phyloP scores from a whole-genome alignment of 2,888 invertebrate species.

The Spodoptera picta region DNA sequence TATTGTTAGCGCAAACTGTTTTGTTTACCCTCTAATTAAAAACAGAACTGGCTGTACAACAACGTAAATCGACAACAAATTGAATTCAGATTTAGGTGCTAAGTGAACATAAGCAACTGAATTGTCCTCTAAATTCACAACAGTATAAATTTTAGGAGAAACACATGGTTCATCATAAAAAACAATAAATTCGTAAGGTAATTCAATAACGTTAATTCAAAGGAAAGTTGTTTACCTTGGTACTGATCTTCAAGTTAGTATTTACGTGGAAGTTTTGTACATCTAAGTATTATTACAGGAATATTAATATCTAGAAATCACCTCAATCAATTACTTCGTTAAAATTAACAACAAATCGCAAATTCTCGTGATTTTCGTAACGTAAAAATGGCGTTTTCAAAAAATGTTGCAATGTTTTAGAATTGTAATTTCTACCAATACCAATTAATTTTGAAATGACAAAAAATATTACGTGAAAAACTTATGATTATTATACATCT shows the following conservation, averaged over 20 bases:
- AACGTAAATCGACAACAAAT: neutral
- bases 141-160: constrained; percentile 9
- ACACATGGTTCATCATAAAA: constrained; percentile 50
- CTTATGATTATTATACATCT: too few species aligned
- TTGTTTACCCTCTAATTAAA: constrained; percentile 65
- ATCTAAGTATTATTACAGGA: constrained; percentile 7
- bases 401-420: constrained; percentile 56
- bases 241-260: constrained; percentile 25
- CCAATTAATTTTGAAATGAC: too few species aligned
- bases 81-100: neutral
- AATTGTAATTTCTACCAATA: constrained; percentile 5
- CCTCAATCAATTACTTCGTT: constrained; percentile 17
- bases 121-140: neutral
- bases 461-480: too few species aligned
- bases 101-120: neutral
- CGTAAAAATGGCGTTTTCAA: constrained; percentile 72
- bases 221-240: constrained; percentile 75
- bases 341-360: constrained; percentile 48
- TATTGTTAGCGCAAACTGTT: constrained; percentile 33
- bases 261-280: constrained; percentile 12
- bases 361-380: constrained; percentile 59
- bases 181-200: constrained; percentile 42
- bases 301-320: constrained; percentile 7
- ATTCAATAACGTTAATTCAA: constrained; percentile 54
- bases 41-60: constrained; percentile 27